A percentile compares a stretch with the other conserved stretches of the same genome.
phyloP scores from a whole-genome alignment of 2,797 vertebrate species.

The Ambastaia sidthimunki region DNA sequence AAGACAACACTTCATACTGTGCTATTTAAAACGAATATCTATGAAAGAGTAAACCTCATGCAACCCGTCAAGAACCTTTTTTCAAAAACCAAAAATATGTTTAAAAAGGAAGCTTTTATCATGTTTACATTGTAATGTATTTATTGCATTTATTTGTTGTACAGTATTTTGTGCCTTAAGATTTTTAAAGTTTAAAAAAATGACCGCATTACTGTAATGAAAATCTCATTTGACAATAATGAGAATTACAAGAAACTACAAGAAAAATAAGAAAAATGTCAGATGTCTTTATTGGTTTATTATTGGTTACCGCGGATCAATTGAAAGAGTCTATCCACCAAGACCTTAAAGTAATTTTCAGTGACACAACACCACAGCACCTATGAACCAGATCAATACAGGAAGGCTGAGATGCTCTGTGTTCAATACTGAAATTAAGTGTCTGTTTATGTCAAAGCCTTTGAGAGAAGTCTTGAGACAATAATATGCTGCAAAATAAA shows the following conservation, averaged over 20 bases:
- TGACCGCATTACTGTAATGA: neutral
- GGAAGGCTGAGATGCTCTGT: conserved; percentile 26
- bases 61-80: neutral
- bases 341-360: conserved; percentile 44
- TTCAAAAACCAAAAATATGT: no score
- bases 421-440: conserved; percentile 49
- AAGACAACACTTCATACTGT: conserved; percentile 8
- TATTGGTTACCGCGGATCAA: neutral
- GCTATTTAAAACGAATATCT: neutral
- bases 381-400: conserved; percentile 52
- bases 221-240: neutral
- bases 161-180: no score
- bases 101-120: no score
- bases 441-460: conserved; percentile 37
- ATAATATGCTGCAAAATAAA: conserved; percentile 21
- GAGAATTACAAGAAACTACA: no score
- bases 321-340: conserved; percentile 17
- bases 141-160: no score
- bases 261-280: neutral
- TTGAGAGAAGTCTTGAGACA: conserved; percentile 22
- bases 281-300: neutral
- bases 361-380: conserved; percentile 44
- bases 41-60: neutral
- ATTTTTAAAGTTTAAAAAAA: no score
- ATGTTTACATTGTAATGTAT: no score